Percentiles rank a stretch among this genome's conserved stretches.
These are phyloP conservation scores for Platerodrilus igneus DNA, from an alignment of 2,888 invertebrate species.

Conservation along the genomic window DNA sequence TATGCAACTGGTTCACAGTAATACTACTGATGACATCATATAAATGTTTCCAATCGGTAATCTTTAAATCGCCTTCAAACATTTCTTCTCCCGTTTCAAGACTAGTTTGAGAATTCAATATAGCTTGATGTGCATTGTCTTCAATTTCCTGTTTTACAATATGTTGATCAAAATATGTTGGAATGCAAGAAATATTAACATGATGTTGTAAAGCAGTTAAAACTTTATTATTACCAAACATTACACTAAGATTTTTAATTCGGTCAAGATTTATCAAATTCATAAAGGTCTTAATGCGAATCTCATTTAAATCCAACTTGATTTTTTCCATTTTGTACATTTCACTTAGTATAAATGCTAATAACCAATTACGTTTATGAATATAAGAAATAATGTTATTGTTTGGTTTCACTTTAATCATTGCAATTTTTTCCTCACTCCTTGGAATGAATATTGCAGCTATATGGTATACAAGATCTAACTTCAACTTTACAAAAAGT, in stretches of 20 bases:
- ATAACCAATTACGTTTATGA: slow-evolving; percentile 62
- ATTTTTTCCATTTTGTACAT: slow-evolving; percentile 55
- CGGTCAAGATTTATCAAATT: slow-evolving; percentile 57
- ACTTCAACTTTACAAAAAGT: slow-evolving; percentile 63
- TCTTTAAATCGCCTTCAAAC: slow-evolving; percentile 35
- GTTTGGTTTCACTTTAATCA: slow-evolving; percentile 49
- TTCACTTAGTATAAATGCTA: slow-evolving; percentile 63
- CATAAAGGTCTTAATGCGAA: slow-evolving; percentile 56
- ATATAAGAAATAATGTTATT: slow-evolving; percentile 58
- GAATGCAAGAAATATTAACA: slow-evolving; percentile 50
- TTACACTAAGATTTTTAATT: slow-evolving; percentile 51
- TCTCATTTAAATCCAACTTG: slow-evolving; percentile 52
- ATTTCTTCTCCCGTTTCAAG: slow-evolving; percentile 39
- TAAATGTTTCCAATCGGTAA: slow-evolving; percentile 43
- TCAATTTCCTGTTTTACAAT: slow-evolving; percentile 30
- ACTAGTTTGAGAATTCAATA: slow-evolving; percentile 23
- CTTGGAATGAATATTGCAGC: slow-evolving; percentile 69
- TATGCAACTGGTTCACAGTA: slow-evolving; percentile 53
- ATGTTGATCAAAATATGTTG: slow-evolving; percentile 48
- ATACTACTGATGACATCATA: slow-evolving; percentile 54
- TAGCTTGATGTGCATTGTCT: slow-evolving; percentile 10
- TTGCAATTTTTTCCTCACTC: slow-evolving; percentile 35
- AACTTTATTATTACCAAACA: slow-evolving; percentile 56
- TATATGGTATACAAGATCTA: slow-evolving; percentile 70
- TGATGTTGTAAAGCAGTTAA: slow-evolving; percentile 57